These are phyloP conservation scores for Pyrrhosoma nymphula DNA, from an alignment of 2,888 invertebrate genomes.

Conservation along the genomic window DNA sequence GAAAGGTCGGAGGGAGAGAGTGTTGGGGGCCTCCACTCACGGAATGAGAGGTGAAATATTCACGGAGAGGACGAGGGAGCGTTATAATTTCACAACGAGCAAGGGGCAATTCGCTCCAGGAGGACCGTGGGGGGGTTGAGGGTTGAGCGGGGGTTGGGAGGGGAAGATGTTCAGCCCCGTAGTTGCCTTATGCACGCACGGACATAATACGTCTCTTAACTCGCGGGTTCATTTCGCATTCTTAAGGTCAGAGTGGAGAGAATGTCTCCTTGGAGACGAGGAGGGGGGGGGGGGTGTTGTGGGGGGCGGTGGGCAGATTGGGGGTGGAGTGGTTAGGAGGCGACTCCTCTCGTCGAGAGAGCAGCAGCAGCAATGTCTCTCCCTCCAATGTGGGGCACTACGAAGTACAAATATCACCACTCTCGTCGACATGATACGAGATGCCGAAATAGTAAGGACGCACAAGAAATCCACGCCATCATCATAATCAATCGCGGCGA, in stretches of 20 bases:
- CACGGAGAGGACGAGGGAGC: background rate
- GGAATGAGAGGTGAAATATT: conserved; percentile 28
- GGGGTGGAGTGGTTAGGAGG: no score
- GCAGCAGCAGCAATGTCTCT: background rate
- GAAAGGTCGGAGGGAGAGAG: background rate
- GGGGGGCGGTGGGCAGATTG: background rate
- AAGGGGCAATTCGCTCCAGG: background rate
- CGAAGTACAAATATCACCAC: background rate
- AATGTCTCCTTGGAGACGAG: background rate
- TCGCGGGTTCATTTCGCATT: conserved; percentile 1
- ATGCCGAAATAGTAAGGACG: background rate
- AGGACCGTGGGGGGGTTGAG: background rate
- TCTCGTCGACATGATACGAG: background rate
- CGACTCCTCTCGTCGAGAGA: background rate
- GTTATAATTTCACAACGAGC: background rate
- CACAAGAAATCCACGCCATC: no score
- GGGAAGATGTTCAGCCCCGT: background rate
- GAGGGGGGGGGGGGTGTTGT: no score
- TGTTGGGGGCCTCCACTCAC: background rate
- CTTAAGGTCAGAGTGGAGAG: conserved; percentile 20
- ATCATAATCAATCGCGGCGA: no score
- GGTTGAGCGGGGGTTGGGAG: background rate
- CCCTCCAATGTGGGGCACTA: background rate
- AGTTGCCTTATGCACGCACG: background rate
- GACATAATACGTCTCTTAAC: background rate